Evolutionary conservation across 2,888 invertebrate genomes (phyloP).

Genomic region (Rhimphoctona megacephalus): DNA sequence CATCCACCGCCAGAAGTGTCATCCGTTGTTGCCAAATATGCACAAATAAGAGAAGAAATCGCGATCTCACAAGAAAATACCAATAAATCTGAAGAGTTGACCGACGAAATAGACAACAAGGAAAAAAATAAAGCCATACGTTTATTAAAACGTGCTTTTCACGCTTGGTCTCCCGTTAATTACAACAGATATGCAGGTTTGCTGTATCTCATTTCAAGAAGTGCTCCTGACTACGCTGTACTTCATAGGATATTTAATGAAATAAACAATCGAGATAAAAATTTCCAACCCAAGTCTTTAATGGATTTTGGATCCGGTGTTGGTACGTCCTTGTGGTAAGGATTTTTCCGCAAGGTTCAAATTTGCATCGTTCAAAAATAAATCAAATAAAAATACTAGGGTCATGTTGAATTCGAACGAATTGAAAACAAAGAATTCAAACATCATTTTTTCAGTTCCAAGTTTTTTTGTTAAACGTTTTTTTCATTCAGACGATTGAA

Average conservation of each 20-base stretch:
- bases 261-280: conserved; percentile 88
- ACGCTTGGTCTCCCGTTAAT: conserved; percentile 91
- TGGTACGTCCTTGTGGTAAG: conserved; percentile 93
- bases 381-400: too few relatives aligned
- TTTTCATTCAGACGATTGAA: conserved; percentile 39
- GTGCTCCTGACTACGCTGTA: conserved; percentile 91
- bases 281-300: conserved; percentile 91
- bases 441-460: not conserved
- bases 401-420: not conserved
- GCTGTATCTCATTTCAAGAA: conserved; percentile 90
- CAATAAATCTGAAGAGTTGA: conserved; percentile 76
- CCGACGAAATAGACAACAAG: conserved; percentile 82
- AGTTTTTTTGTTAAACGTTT: conserved; percentile 17
- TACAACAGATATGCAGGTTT: conserved; percentile 89
- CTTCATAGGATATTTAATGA: conserved; percentile 90
- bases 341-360: conserved; percentile 28
- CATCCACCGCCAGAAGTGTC: conserved; percentile 88
- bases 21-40: conserved; percentile 85
- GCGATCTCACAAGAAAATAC: not conserved
- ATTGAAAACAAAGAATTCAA: too few relatives aligned
- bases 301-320: conserved; percentile 97
- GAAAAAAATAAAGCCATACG: conserved; percentile 86
- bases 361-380: not conserved
- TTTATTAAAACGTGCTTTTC: conserved; percentile 87
- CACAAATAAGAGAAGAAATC: conserved; percentile 74